Evolutionary conservation across 2,888 invertebrate species (phyloP).

Genomic region (Drosophila greeni): DNA sequence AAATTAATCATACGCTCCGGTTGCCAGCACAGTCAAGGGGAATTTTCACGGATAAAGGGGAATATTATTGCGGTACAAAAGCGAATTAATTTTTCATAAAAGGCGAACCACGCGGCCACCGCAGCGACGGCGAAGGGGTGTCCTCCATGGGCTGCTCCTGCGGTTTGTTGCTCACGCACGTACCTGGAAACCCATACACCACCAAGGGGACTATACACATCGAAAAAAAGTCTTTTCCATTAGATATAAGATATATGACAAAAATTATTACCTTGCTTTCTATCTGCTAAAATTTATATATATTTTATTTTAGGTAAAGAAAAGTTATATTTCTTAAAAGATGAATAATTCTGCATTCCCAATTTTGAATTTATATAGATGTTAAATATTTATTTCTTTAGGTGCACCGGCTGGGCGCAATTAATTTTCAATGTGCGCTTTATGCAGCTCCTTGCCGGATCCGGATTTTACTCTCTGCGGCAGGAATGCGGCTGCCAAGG

Average conservation of each 20-base stretch:
- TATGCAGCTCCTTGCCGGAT: conserved; percentile 56
- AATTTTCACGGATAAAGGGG: conserved; percentile 43
- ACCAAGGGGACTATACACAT: not conserved
- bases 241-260: not conserved
- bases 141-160: conserved; percentile 20
- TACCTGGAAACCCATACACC: conserved; percentile 28
- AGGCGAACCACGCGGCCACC: conserved; percentile 59
- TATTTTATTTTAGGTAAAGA: no score
- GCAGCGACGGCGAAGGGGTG: conserved; percentile 6
- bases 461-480: conserved; percentile 46
- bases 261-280: not conserved
- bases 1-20: conserved; percentile 74
- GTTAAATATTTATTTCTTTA: not conserved
- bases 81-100: conserved; percentile 73
- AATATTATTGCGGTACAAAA: conserved; percentile 72
- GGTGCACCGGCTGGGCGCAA: conserved; percentile 46
- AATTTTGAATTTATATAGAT: not conserved
- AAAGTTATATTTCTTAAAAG: not conserved
- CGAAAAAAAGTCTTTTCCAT: not conserved
- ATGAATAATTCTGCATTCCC: not conserved
- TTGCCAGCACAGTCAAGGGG: conserved; percentile 64
- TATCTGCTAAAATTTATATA: not conserved
- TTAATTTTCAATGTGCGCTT: conserved; percentile 71
- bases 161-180: conserved; percentile 41
- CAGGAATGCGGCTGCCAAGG: conserved; percentile 46